phyloP scores from a whole-genome alignment of 2,113 vertebrate species.

The Oreochromis aureus region DNA sequence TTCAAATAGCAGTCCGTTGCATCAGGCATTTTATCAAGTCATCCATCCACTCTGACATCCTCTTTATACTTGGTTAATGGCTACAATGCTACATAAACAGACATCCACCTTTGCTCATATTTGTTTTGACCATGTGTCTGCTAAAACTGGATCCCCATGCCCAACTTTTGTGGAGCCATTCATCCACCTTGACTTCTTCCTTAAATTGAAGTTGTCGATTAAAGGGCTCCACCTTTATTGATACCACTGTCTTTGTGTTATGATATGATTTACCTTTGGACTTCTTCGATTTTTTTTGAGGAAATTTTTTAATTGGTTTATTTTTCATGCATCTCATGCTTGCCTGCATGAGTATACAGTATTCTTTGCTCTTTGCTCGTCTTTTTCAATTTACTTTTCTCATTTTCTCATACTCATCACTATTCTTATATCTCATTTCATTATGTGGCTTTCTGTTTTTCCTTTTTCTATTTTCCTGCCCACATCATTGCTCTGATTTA shows the following conservation, averaged over 20 bases:
- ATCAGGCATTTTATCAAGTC: not conserved
- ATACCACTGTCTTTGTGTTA: not conserved
- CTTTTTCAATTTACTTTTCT: not conserved
- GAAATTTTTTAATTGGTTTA: not conserved
- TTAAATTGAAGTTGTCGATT: not conserved
- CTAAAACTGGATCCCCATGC: not conserved
- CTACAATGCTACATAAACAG: not conserved
- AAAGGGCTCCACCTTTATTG: not conserved
- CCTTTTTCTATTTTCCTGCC: not conserved
- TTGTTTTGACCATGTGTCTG: not conserved
- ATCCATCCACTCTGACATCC: not conserved
- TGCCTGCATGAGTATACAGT: not conserved
- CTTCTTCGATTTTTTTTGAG: not conserved
- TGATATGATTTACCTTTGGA: not conserved
- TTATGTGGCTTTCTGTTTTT: not conserved
- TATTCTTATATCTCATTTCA: not conserved
- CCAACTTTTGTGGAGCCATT: not conserved
- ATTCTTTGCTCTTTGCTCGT: not conserved
- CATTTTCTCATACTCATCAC: not conserved
- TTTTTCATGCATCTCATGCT: not conserved
- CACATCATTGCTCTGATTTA: not conserved
- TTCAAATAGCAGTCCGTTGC: not conserved
- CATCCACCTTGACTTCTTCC: not conserved
- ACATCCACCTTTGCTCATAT: not conserved
- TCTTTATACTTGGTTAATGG: not conserved